Evolutionary conservation across 2,113 vertebrate species (phyloP).

Genomic region (Oxyura jamaicensis): DNA sequence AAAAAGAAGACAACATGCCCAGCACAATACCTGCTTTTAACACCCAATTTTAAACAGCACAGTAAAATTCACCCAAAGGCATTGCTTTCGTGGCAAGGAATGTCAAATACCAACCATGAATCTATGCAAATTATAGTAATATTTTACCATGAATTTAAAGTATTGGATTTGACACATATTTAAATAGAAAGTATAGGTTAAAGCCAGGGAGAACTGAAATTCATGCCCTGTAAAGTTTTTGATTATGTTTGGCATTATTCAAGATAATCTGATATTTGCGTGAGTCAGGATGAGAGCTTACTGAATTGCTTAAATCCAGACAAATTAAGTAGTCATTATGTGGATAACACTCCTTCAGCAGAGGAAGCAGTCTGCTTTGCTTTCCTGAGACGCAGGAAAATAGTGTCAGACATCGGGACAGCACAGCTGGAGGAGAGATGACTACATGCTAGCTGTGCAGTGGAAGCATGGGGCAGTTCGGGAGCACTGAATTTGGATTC

Average conservation of each 20-base stretch:
- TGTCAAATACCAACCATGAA: not conserved
- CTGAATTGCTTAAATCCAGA: constrained; percentile 22
- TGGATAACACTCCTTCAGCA: not conserved
- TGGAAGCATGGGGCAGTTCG: not conserved
- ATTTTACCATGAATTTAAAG: not conserved
- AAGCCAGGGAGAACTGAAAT: not conserved
- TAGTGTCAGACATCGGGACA: not conserved
- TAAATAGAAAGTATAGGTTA: not conserved
- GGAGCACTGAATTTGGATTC: not conserved
- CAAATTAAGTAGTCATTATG: constrained; percentile 4
- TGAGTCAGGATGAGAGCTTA: constrained; percentile 26
- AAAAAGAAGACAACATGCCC: not conserved
- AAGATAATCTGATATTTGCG: not conserved
- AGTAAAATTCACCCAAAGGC: not conserved
- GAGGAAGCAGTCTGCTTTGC: not conserved
- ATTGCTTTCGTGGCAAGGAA: not conserved
- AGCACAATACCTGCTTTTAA: not conserved
- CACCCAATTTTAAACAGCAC: not conserved
- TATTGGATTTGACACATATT: not conserved
- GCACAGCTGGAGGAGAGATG: not conserved
- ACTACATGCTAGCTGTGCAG: not conserved
- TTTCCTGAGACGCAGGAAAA: constrained; percentile 2
- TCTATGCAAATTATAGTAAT: not conserved
- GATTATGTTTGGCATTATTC: not conserved
- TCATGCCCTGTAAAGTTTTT: not conserved